A percentile compares a stretch with the other conserved stretches of the same genome.
Evolutionary conservation across 37 sponge, comb jelly and placozoan species (phyloP).

Genomic region (Theonella swinhoei): DNA sequence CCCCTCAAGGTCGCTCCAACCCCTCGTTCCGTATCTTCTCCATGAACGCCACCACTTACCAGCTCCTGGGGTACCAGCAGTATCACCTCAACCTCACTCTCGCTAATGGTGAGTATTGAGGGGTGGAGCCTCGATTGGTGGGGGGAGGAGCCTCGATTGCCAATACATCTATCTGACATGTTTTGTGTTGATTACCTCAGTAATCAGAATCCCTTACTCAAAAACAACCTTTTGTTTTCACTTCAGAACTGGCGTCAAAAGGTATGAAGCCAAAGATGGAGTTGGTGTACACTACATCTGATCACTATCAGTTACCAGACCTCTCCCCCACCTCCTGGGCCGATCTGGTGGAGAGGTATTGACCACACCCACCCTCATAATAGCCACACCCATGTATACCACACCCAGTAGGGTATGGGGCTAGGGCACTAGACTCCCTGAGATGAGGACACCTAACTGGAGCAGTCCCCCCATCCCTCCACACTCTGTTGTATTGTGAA

Average conservation of each 20-base stretch:
- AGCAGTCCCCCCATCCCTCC: no score
- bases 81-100: slow-evolving; percentile 75
- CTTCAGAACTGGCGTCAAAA: slow-evolving; percentile 22
- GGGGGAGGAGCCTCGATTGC: background rate
- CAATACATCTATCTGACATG: background rate
- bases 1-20: slow-evolving; percentile 53
- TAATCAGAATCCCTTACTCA: background rate
- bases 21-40: slow-evolving; percentile 76
- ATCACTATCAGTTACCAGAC: slow-evolving; percentile 63
- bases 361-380: no score
- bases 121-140: background rate
- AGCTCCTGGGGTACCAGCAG: slow-evolving; percentile 71
- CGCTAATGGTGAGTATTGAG: slow-evolving; percentile 57
- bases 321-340: slow-evolving; percentile 65
- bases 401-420: no score
- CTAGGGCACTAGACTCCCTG: no score
- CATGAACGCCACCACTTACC: slow-evolving; percentile 56
- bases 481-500: no score
- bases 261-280: slow-evolving; percentile 44
- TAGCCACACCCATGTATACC: no score
- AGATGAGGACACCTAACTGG: no score
- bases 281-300: slow-evolving; percentile 48
- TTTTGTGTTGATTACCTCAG: background rate
- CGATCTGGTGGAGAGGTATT: slow-evolving; percentile 44
- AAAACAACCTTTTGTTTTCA: background rate